Conservation (phyloP, 2,888 invertebrate genomes). For the Leptinotarsa rubiginosa region DNA sequence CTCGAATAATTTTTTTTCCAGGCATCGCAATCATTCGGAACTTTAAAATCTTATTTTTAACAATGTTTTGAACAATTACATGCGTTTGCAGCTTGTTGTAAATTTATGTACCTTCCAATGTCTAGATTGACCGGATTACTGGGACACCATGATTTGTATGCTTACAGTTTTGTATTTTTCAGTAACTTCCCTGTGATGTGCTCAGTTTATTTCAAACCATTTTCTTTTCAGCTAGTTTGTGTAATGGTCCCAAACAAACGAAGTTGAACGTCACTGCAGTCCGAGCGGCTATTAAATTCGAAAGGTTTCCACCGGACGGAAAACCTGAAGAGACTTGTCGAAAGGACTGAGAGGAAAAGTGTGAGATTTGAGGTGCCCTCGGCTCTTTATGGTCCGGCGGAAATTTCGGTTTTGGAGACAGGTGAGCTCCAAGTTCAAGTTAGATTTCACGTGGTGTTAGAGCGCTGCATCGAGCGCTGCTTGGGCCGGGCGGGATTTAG, state of each 20-base stretch:
- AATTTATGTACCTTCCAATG: no score
- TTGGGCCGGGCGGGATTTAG: slow-evolving; percentile 58
- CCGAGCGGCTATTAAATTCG: slow-evolving; percentile 4
- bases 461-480: slow-evolving; percentile 62
- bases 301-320: slow-evolving; percentile 11
- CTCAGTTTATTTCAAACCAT: no score
- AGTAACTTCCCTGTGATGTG: no score
- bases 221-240: no score
- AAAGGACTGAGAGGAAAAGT: slow-evolving; percentile 16
- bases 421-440: slow-evolving; percentile 51
- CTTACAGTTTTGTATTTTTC: no score
- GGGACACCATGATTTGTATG: no score
- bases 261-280: not conserved
- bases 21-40: no score
- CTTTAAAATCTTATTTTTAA: no score
- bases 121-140: no score
- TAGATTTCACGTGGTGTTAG: slow-evolving; percentile 54
- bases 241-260: not conserved
- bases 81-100: no score
- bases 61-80: no score
- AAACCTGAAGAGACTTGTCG: slow-evolving; percentile 6
- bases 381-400: slow-evolving; percentile 34
- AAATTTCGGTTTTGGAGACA: slow-evolving; percentile 45
- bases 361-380: slow-evolving; percentile 33
- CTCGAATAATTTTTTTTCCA: no score